Evolutionary conservation across 2,888 invertebrate species (phyloP).

Genomic region (Myathropa florea): DNA sequence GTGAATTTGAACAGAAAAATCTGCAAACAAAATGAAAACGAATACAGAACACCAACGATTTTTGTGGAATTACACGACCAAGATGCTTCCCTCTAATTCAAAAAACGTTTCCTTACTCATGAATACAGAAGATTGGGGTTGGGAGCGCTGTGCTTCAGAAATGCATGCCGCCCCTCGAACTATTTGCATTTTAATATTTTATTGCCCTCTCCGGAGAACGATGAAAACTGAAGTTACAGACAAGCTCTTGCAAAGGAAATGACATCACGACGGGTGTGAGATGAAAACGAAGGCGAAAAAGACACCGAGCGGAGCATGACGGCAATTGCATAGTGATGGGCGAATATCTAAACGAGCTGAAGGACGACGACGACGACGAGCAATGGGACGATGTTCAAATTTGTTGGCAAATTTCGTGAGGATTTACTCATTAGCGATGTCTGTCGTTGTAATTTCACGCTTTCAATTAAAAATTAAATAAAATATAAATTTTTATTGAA

Average conservation of each 20-base stretch:
- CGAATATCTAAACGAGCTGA: background rate
- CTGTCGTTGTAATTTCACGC: slow-evolving; percentile 67
- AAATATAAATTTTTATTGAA: slow-evolving; percentile 57
- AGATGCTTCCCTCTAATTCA: slow-evolving; percentile 38
- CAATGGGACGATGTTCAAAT: slow-evolving; percentile 36
- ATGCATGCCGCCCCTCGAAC: slow-evolving; percentile 17
- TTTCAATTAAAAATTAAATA: slow-evolving; percentile 68
- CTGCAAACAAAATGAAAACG: background rate
- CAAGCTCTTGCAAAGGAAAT: background rate
- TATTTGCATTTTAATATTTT: slow-evolving; percentile 69
- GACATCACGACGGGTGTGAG: background rate
- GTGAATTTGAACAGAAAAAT: background rate
- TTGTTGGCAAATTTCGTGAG: slow-evolving; percentile 53
- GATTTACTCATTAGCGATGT: slow-evolving; percentile 70
- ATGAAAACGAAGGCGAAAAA: background rate
- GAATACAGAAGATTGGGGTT: background rate
- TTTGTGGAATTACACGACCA: slow-evolving; percentile 49
- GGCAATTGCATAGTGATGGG: background rate
- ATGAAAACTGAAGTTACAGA: slow-evolving; percentile 30
- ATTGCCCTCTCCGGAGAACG: background rate
- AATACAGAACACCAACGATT: slow-evolving; percentile 6
- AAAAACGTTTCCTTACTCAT: background rate
- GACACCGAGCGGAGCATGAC: background rate
- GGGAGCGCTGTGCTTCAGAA: background rate
- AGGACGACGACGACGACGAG: background rate